These are phyloP conservation scores for Strigops habroptila DNA, from an alignment of 2,113 vertebrate species.

Conservation along the genomic window DNA sequence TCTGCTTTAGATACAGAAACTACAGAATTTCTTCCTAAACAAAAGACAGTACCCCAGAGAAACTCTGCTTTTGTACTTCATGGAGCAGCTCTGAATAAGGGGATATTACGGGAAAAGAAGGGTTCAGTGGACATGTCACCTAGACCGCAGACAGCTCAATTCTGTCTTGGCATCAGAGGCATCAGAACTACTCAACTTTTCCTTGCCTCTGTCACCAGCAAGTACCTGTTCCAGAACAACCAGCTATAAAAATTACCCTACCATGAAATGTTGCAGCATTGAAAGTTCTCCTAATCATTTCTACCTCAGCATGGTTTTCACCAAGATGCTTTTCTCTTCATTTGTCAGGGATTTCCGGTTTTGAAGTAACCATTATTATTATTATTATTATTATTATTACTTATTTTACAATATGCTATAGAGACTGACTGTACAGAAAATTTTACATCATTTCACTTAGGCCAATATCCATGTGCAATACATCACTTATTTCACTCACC, in stretches of 20 bases:
- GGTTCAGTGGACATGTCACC: neutral
- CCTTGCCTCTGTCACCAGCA: neutral
- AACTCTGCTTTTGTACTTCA: neutral
- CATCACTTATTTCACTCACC: neutral
- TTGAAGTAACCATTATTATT: neutral
- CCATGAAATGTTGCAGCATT: neutral
- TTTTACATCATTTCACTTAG: neutral
- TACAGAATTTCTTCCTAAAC: neutral
- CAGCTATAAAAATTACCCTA: neutral
- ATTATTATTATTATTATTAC: neutral
- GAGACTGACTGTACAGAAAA: neutral
- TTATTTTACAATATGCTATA: neutral
- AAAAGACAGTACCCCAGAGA: neutral
- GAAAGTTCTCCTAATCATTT: neutral
- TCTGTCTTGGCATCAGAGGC: neutral
- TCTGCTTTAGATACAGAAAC: neutral
- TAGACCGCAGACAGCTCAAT: neutral
- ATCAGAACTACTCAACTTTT: neutral
- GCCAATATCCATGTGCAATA: accelerated
- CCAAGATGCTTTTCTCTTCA: neutral
- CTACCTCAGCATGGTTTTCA: conserved; percentile 9
- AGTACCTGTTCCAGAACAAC: neutral
- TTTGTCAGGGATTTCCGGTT: neutral
- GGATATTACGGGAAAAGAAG: neutral
- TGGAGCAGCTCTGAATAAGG: neutral